Base-by-base conservation (phyloP, 1,140 invertebrate genomes). In the Trichonephila clavata region DNA sequence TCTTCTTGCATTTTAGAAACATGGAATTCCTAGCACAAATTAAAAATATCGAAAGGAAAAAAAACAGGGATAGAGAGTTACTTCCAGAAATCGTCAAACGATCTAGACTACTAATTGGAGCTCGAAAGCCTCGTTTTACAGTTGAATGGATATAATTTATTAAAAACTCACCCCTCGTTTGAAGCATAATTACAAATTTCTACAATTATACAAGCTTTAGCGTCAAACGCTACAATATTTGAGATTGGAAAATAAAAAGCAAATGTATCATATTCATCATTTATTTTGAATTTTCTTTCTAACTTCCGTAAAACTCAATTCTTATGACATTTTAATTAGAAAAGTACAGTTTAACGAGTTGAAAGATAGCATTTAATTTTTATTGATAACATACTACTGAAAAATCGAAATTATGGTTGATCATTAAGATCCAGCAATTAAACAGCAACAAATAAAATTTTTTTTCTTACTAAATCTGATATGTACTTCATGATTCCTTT, bases 161-260 rank as follows among this genome's bases (percentile, higher is more conserved):
- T 77, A 77, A 77, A 77, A 32, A 14, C 32, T 77, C 32, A 24
- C 32, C 32, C 68, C 68, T 39, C 68, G 27, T 77, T 77, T 77
- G 68, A 77, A 77, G 16, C 68, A 14, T 77, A 77, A 77, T 77
- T 77, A 77, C n/a, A n/a, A n/a, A n/a, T n/a, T n/a, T n/a, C 24
- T 77, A 77, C 32, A 77, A 39, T 24, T 27, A 24, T 77, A 14
- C 14, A 5, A 32, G 27, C 68, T 32, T 16, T 77, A 32, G 13
- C 24, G 3, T 77, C 13, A 77, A 77, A 71, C 43, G 27, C 32
- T 65, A 3, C 24, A 16, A 24, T 1, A 77, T 77, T 65, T 65
- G 63, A 24, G 27, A 14, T 13, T 16, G 16, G 68, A 77, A 65
- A 65, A 71, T 27, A 77, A 32, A n/a, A 16, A 32, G 4, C 24